Evolutionary conservation across 2,797 vertebrate genomes (phyloP), one percentile per base, ranked within the genome.

Genomic region (Rhabdomys pumilio): DNA sequence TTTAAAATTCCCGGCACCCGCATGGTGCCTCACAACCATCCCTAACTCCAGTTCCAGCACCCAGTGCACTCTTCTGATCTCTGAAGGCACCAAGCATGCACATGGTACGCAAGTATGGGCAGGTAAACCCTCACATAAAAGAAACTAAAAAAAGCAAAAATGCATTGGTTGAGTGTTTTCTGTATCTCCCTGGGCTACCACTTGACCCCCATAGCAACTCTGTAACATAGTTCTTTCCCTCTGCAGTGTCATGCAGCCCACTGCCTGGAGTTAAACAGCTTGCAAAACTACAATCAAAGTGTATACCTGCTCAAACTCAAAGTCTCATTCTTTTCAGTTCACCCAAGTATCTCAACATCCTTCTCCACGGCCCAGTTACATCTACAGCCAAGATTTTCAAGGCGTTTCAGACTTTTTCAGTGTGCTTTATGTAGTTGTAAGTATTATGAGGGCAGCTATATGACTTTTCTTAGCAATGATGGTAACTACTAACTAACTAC

Each of bases 221-320:
- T 11, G 2, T 50, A 65, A 91, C 47, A 9, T 0, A 50, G 29
- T 1, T 13, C 55, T 15, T 8, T 67, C 10, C 90, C 83, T 10
- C 15, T 90, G 38, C 29, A 55, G 38, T 80, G 75, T 10, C 76
- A 72, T 6, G 44, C 44, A 50, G 44, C 69, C 94, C 75, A 80
- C 65, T 69, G 55, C 31, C 61, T 29, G 47, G 81, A 59, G 61
- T 75, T 29, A 72, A 75, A 50, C 24, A 80, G 75, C 91, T 93
- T 67, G 90, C 65, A 93, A 90, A 96, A 91, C 80, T 90, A 94
- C 91, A 87, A 90, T 59, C 75, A 81, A 67, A 93, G 80, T 0
- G 61, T 81, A 72, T n/a, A 79, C 81, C 90, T 93, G 96, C 95
- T 95, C n/a, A 44, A 38, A 95, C 65, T 47, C n/a, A 83, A 94